Evolutionary conservation across 2,888 invertebrate species (phyloP).

Genomic region (Acronicta psi): DNA sequence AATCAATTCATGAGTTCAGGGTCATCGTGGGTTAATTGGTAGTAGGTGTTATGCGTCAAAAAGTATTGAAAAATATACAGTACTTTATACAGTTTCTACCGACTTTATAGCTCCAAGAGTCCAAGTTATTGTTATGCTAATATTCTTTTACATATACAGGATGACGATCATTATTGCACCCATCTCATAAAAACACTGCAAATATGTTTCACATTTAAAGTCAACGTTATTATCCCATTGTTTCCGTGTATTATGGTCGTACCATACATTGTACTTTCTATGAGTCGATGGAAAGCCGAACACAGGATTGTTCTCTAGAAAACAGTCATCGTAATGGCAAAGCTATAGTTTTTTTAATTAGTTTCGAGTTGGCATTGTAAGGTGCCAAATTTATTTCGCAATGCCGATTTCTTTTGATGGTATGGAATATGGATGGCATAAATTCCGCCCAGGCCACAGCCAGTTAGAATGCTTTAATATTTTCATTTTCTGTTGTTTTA

Average conservation of each 20-base stretch:
- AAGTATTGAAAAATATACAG: too few relatives aligned
- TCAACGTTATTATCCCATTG: conserved; percentile 38
- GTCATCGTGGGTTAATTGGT: too few relatives aligned
- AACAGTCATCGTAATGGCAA: conserved; percentile 40
- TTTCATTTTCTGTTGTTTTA: too few relatives aligned
- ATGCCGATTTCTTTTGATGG: neutral
- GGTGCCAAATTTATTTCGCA: conserved; percentile 33
- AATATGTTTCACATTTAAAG: conserved; percentile 13
- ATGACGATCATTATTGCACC: conserved; percentile 27
- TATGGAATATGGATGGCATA: neutral
- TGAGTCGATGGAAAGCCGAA: conserved; percentile 56
- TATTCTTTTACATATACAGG: conserved; percentile 6
- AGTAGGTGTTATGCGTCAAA: too few relatives aligned
- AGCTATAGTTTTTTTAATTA: conserved; percentile 31
- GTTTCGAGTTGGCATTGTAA: conserved; percentile 1
- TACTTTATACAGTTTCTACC: too few relatives aligned
- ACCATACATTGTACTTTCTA: conserved; percentile 51
- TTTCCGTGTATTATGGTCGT: conserved; percentile 26
- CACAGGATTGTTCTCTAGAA: conserved; percentile 55
- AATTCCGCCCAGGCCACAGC: neutral
- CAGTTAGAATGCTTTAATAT: too few relatives aligned
- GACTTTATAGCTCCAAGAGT: too few relatives aligned
- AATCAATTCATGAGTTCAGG: too few relatives aligned
- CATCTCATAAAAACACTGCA: conserved; percentile 15
- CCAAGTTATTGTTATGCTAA: too few relatives aligned